Conservation (phyloP, 2,888 invertebrate genomes). For the Xylocampa areola region DNA sequence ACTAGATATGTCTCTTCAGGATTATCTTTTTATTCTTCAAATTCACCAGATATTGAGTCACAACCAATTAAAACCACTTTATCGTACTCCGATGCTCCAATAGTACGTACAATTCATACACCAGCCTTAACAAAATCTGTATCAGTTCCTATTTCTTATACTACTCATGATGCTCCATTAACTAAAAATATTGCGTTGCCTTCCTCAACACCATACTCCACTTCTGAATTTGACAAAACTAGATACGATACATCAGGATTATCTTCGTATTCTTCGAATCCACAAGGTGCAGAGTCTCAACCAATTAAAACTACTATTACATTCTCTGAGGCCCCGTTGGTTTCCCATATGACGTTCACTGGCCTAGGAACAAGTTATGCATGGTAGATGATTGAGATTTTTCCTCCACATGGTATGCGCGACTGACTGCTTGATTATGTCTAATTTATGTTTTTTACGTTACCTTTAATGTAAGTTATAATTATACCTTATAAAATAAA, state of each 20-base stretch:
- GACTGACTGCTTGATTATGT: slow-evolving; percentile 68
- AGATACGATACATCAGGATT: slow-evolving; percentile 52
- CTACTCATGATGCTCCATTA: slow-evolving; percentile 42
- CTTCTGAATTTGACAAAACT: slow-evolving; percentile 42
- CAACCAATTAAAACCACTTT: slow-evolving; percentile 58
- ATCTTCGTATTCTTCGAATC: slow-evolving; percentile 56
- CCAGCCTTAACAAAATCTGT: slow-evolving; percentile 48
- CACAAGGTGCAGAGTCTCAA: slow-evolving; percentile 44
- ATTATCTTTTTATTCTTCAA: slow-evolving; percentile 56
- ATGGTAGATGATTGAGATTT: slow-evolving; percentile 66
- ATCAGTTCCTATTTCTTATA: slow-evolving; percentile 46
- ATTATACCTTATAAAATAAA: slow-evolving; percentile 52
- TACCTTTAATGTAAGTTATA: slow-evolving; percentile 57
- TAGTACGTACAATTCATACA: slow-evolving; percentile 57
- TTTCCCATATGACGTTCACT: slow-evolving; percentile 69
- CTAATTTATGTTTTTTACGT: slow-evolving; percentile 47
- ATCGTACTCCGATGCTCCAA: slow-evolving; percentile 65
- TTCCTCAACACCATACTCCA: slow-evolving; percentile 42
- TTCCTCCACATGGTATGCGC: slow-evolving; percentile 60
- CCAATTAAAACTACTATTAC: slow-evolving; percentile 59
- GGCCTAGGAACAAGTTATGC: slow-evolving; percentile 67
- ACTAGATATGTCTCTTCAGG: slow-evolving; percentile 51
- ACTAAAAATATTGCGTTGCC: slow-evolving; percentile 50
- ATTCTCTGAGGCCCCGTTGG: slow-evolving; percentile 65
- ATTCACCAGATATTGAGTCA: slow-evolving; percentile 43